These are phyloP conservation scores for Engraulis encrasicolus DNA, from an alignment of 2,113 vertebrate genomes.

Conservation along the genomic window DNA sequence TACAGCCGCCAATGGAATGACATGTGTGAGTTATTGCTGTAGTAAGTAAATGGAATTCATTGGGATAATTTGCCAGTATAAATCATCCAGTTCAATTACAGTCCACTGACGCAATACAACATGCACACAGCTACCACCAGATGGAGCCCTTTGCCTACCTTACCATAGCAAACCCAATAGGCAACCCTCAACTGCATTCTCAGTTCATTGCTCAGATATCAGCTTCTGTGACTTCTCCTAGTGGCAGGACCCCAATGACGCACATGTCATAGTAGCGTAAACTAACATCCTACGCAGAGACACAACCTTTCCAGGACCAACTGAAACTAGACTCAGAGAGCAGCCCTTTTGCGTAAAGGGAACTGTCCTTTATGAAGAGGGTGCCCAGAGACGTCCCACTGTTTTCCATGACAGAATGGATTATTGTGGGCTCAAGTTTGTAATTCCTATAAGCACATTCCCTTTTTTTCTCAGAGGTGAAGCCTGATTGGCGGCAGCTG, in stretches of 20 bases:
- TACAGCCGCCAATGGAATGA: too few relatives aligned
- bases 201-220: not conserved
- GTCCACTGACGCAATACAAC: not conserved
- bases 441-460: conserved; percentile 6
- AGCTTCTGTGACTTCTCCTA: not conserved
- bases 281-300: not conserved
- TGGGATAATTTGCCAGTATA: too few relatives aligned
- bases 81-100: not conserved
- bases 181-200: not conserved
- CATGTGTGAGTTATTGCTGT: too few relatives aligned
- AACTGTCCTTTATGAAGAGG: not conserved
- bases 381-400: not conserved
- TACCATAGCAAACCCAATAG: not conserved
- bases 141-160: not conserved
- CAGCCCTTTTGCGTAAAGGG: not conserved
- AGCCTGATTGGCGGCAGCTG: conserved; percentile 50
- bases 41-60: too few relatives aligned
- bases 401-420: conserved; percentile 10
- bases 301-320: not conserved
- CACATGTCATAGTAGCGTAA: not conserved
- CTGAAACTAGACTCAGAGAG: not conserved
- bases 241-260: not conserved
- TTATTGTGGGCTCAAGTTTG: conserved; percentile 9
- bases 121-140: not conserved
- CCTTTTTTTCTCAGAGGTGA: not conserved